Percentiles rank a stretch among this genome's conserved stretches.
Conservation (phyloP, 2,113 vertebrate genomes). For the Corynorhinus townsendii region DNA sequence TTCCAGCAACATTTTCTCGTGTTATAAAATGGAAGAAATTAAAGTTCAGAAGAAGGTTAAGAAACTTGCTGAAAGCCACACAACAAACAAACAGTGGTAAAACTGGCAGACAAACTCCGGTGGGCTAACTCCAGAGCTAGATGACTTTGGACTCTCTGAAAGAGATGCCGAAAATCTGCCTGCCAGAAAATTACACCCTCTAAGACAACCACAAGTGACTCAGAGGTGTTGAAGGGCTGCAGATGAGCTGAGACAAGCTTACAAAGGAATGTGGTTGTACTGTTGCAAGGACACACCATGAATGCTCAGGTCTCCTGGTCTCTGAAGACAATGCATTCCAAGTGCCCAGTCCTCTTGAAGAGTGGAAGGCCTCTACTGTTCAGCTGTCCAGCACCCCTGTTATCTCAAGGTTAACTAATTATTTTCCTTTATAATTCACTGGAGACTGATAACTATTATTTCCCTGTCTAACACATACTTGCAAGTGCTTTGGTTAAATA, state of each 20-base stretch:
- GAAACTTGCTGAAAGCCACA: not conserved
- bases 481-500: constrained; percentile 67
- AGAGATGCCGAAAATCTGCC: constrained; percentile 17
- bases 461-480: constrained; percentile 66
- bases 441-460: constrained; percentile 72
- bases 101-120: not conserved
- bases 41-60: not conserved
- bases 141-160: not conserved
- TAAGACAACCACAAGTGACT: constrained; percentile 26
- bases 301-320: constrained; percentile 27
- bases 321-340: constrained; percentile 68
- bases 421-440: constrained; percentile 68
- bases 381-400: constrained; percentile 59
- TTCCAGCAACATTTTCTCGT: not conserved
- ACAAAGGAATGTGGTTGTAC: constrained; percentile 50
- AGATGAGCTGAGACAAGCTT: constrained; percentile 53
- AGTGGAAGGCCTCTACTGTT: constrained; percentile 52
- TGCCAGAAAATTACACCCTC: constrained; percentile 20
- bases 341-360: constrained; percentile 38
- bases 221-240: constrained; percentile 55
- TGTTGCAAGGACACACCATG: not conserved
- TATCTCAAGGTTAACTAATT: constrained; percentile 72
- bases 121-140: not conserved
- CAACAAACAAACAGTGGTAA: not conserved
- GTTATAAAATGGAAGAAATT: not conserved